Conservation (phyloP, 2,113 vertebrate species). For the Notechis scutatus region DNA sequence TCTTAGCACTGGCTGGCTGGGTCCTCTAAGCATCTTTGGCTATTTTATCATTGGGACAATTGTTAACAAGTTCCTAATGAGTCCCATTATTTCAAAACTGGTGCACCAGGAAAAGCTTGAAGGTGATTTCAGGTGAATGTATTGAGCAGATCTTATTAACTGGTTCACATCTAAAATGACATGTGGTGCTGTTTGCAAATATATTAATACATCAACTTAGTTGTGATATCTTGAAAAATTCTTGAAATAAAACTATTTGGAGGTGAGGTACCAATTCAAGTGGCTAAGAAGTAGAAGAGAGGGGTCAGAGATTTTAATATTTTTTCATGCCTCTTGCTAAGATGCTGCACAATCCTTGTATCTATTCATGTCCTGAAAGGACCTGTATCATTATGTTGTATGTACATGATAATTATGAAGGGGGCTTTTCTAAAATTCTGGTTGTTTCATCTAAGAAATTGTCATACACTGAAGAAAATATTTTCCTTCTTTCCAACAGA, state of each 20-base stretch:
- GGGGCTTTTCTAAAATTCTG: background rate
- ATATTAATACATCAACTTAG: background rate
- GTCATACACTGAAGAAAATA: background rate
- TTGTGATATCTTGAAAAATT: background rate
- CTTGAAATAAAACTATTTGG: background rate
- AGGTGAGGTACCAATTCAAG: background rate
- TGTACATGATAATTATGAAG: background rate
- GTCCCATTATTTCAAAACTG: slow-evolving; percentile 88
- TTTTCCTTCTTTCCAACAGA: slow-evolving; percentile 63
- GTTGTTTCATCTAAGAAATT: background rate
- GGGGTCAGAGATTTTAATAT: background rate
- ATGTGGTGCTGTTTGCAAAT: background rate
- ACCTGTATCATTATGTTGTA: background rate
- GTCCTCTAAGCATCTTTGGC: slow-evolving; percentile 87
- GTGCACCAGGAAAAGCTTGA: slow-evolving; percentile 95
- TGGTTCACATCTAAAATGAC: background rate
- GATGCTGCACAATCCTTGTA: background rate
- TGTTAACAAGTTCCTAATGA: slow-evolving; percentile 88
- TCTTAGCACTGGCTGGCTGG: slow-evolving; percentile 90
- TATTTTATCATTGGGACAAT: slow-evolving; percentile 90
- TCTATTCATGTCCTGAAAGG: background rate
- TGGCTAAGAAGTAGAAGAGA: background rate
- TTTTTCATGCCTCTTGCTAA: background rate
- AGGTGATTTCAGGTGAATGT: slow-evolving; percentile 89
- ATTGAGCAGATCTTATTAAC: background rate